Conservation (phyloP, 2,888 invertebrate species). For the Shargacucullia verbasci region DNA sequence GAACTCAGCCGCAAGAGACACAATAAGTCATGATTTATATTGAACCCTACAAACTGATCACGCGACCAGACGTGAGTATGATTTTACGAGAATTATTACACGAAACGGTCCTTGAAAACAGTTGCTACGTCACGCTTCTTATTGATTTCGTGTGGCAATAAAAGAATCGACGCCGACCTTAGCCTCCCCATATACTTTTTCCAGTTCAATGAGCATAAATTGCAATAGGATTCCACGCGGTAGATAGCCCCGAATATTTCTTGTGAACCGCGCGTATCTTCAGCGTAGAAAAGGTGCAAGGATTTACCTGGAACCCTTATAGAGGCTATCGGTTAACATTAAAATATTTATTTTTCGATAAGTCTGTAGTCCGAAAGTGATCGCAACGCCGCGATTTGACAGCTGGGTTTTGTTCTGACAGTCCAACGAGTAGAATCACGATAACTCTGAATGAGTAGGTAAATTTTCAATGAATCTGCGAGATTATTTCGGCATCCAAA, state of each 20-base stretch:
- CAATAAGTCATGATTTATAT: constrained; percentile 66
- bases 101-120: constrained; percentile 62
- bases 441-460: constrained; percentile 21
- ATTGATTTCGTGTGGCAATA: constrained; percentile 85
- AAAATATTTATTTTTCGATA: constrained; percentile 67
- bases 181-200: constrained; percentile 85
- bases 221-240: constrained; percentile 86
- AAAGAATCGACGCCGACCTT: constrained; percentile 84
- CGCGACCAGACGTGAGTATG: constrained; percentile 58
- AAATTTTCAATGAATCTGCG: constrained; percentile 11
- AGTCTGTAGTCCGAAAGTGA: constrained; percentile 40
- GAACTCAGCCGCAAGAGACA: constrained; percentile 73
- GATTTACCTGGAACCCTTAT: constrained; percentile 78
- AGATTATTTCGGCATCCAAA: constrained; percentile 16
- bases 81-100: constrained; percentile 69
- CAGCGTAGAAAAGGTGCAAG: constrained; percentile 78
- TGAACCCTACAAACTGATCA: constrained; percentile 48
- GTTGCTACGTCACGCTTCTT: constrained; percentile 78
- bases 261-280: constrained; percentile 72
- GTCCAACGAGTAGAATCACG: constrained; percentile 21
- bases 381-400: constrained; percentile 31
- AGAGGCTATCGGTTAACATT: constrained; percentile 75
- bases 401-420: constrained; percentile 30
- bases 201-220: constrained; percentile 87
- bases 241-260: constrained; percentile 82